Base-by-base conservation (phyloP, 2,113 vertebrate species). In the Salvelinus sp. region DNA sequence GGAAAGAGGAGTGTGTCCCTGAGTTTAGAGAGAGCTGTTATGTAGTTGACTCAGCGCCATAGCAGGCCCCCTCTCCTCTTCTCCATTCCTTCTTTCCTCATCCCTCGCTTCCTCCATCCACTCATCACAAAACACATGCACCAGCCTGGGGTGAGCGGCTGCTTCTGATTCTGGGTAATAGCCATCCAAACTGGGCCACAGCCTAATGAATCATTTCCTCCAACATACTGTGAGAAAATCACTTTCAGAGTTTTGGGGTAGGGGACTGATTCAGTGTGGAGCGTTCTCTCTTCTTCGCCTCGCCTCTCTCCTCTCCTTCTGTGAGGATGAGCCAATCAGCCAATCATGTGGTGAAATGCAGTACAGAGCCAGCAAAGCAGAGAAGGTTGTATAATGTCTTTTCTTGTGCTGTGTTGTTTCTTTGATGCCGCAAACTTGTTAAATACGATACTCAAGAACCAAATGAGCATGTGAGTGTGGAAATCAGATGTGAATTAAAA, bases 141-240 rank as follows among this genome's bases (percentile, higher is more conserved):
- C 76, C 81, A 78, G 86, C 88, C 89, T 47, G 66, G 76, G 86
- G 84, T 86, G 83, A 82, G 79, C 77, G 78, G 81, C 89, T 92
- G 88, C 89, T 90, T 91, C 86, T 88, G 83, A 88, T 90, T 89
- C 85, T 74, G 76, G 77, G 79, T 89, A 82, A 83, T 82, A 84
- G 76, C 23, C 70, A 78, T 84, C 82, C 85, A 76, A 88, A 88
- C 81, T 83, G 75, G 88, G 87, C 83, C 79, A 65, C 80, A 76
- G 81, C 79, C 85, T 88, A 91, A 91, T 92, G 76, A 90, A 89
- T 91, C 76, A 90, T 90, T 92, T 92, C 90, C 90, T 91, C 79
- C 62, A 50, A 80, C 87, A 87, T 85, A 83, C 72, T 58, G 89
- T 83, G 88, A 88, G 86, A 90, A 89, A 89, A 89, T 89, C 85